Base-by-base conservation (phyloP, 2,113 vertebrate species). In the Onychorhynchus coronatus region DNA sequence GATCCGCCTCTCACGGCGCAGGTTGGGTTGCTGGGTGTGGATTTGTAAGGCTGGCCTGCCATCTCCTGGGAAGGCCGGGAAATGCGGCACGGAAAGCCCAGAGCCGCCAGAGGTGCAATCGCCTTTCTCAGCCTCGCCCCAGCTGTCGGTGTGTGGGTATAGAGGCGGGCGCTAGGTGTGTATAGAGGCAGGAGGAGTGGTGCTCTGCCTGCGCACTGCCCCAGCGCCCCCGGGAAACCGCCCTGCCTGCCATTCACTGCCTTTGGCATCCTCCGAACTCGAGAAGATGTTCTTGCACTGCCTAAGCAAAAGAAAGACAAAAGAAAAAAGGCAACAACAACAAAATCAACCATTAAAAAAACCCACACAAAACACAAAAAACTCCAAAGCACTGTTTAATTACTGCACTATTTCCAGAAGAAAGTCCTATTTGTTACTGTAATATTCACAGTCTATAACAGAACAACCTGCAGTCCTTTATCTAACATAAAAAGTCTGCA, bases 61-160 rank as follows among this genome's bases (percentile, higher is more conserved):
- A 95, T 65, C 96, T 97, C 52, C 94, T 72, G 96, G 94, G 72
- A 46, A 90, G 4, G 14, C 25, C 4, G 8, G 6, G 91, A 88
- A 96, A 46, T 46, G 76, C 91, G 77, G 77, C 91, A 6, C 12
- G 8, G 41, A 30, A 19, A 59, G 7, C 23, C 21, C 53, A 5
- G 3, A 2, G 5, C 1, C 30, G 21, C 9, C 18, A 13, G 44
- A 8, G 30, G 1, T 18, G 25, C 6, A 3, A 0, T 3, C 20
- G 2, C 28, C 25, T 18, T 6, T 7, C 4, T 11, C 62, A 16
- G 67, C 52, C 49, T 15, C 19, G 14, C 11, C 11, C 7, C 70
- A 1, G 24, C 18, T 5, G 19, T 49, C 5, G 41, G 17, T 4
- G 39, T 5, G 33, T 8, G 22, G 5, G 35, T 28, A n/a, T n/a